Conservation (phyloP, 2,888 invertebrate species). For the Trachelus iudaicus region DNA sequence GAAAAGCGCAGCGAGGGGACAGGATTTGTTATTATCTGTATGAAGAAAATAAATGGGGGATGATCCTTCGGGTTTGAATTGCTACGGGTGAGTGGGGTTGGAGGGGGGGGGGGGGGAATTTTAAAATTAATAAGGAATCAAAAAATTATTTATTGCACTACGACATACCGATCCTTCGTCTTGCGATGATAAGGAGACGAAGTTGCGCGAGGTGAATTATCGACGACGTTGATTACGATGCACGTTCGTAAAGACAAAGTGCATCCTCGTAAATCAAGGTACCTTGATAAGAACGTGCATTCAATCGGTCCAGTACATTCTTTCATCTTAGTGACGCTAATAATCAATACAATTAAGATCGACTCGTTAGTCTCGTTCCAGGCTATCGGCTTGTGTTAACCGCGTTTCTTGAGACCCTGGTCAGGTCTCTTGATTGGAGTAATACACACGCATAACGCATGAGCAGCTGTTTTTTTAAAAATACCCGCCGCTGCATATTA, state of each 20-base stretch:
- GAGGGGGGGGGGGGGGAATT: too few relatives aligned
- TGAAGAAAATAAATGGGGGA: not conserved
- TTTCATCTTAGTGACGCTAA: conserved; percentile 29
- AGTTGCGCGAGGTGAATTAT: not conserved
- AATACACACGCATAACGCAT: not conserved
- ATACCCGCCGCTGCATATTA: not conserved
- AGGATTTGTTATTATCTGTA: not conserved
- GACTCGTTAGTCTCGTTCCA: conserved; percentile 47
- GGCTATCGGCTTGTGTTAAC: not conserved
- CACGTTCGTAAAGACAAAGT: conserved; percentile 16
- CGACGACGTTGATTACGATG: not conserved
- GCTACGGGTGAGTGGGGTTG: not conserved
- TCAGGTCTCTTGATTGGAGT: conserved; percentile 23
- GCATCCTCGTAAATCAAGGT: conserved; percentile 53
- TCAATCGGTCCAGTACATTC: conserved; percentile 1
- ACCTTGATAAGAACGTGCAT: conserved; percentile 53
- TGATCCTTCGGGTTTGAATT: not conserved
- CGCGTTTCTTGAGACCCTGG: not conserved
- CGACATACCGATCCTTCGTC: not conserved
- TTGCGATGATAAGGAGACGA: not conserved
- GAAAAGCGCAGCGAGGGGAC: not conserved
- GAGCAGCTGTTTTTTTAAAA: not conserved
- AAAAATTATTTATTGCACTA: not conserved
- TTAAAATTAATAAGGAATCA: not conserved
- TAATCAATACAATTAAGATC: conserved; percentile 62